Evolutionary conservation across 2,797 vertebrate species (phyloP), one percentile per base, ranked within the genome.

Genomic region (Buphagus erythrorhynchus): DNA sequence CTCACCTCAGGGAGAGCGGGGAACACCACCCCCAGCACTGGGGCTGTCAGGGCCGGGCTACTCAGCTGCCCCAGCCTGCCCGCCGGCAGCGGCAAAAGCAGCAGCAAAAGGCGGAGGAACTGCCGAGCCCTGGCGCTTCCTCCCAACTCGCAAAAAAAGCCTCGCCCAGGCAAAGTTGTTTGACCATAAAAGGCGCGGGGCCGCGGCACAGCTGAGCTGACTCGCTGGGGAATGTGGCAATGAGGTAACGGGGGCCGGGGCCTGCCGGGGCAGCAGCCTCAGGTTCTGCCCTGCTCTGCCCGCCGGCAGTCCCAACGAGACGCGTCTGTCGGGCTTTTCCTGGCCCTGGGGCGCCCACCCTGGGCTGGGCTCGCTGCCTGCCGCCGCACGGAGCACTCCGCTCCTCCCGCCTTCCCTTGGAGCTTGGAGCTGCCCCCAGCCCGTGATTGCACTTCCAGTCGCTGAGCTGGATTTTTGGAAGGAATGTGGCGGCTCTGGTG

Each of bases 131-230:
- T 6, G 5, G 3, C 28, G 31, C 35, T 86, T 76, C 93, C 86
- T 68, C 48, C 40, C 86, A 51, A 92, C 81, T 86, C 92, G 72
- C 68, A 68, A 89, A 92, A 93, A 96, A 91, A 90, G 94, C 97
- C 97, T 97, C 96, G 96, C 97, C 96, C 97, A 94, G 86, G 87
- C 96, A 94, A 85, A 94, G 65, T 91, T 87, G 94, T 95, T 94
- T 97, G 96, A 97, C 97, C 97, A 97, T 97, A 97, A 97, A 97
- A 97, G 97, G 97, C 92, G 93, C 89, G 96, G 86, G 96, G 94
- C 95, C 85, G 96, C 63, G 42, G 71, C 66, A 33, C 90, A 95
- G 96, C 95, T 97, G 97, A 97, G 97, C 96, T 97, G 95, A 97
- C 95, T 97, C 90, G 59, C 68, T 87, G 75, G 95, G 96, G 97